A percentile compares a stretch with the other conserved stretches of the same genome.
These are phyloP conservation scores for Leptestheria dahalacensis DNA, from an alignment of 1,140 invertebrate species.

Conservation along the genomic window DNA sequence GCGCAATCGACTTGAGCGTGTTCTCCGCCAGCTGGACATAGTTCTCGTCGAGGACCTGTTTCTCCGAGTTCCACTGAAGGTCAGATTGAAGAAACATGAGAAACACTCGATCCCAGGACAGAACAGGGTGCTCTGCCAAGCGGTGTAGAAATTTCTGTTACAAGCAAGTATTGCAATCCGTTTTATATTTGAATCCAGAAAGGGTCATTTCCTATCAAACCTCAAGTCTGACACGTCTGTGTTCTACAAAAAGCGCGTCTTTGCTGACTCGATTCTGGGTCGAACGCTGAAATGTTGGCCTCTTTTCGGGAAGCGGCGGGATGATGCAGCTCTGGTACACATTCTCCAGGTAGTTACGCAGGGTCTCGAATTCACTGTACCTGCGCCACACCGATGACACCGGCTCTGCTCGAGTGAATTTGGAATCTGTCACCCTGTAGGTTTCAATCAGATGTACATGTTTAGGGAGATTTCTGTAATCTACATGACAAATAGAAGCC, in stretches of 20 bases:
- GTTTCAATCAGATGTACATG: not conserved
- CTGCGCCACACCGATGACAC: slow-evolving; percentile 57
- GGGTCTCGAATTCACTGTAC: slow-evolving; percentile 69
- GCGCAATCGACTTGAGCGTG: slow-evolving; percentile 51
- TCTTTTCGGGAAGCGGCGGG: slow-evolving; percentile 66
- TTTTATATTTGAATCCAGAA: slow-evolving; percentile 11
- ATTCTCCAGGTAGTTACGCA: slow-evolving; percentile 55
- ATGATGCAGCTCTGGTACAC: slow-evolving; percentile 61
- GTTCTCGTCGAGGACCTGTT: not conserved
- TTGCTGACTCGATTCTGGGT: slow-evolving; percentile 46
- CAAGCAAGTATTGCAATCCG: slow-evolving; percentile 5
- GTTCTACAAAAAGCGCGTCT: slow-evolving; percentile 71
- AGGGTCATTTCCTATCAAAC: slow-evolving; percentile 24
- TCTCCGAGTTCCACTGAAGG: slow-evolving; percentile 11
- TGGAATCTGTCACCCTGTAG: slow-evolving; percentile 52
- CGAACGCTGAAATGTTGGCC: slow-evolving; percentile 62
- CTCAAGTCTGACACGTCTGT: slow-evolving; percentile 59
- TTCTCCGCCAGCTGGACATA: slow-evolving; percentile 22
- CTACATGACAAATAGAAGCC: slow-evolving; percentile 11
- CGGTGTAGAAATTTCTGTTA: slow-evolving; percentile 53
- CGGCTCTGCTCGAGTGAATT: slow-evolving; percentile 42
- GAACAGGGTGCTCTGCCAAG: slow-evolving; percentile 51
- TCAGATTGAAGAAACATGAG: slow-evolving; percentile 55
- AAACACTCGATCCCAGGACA: slow-evolving; percentile 61
- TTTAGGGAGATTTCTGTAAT: not conserved